phyloP scores from a whole-genome alignment of 35 echinoderm and acorn worm genomes.

The Patiria miniata region DNA sequence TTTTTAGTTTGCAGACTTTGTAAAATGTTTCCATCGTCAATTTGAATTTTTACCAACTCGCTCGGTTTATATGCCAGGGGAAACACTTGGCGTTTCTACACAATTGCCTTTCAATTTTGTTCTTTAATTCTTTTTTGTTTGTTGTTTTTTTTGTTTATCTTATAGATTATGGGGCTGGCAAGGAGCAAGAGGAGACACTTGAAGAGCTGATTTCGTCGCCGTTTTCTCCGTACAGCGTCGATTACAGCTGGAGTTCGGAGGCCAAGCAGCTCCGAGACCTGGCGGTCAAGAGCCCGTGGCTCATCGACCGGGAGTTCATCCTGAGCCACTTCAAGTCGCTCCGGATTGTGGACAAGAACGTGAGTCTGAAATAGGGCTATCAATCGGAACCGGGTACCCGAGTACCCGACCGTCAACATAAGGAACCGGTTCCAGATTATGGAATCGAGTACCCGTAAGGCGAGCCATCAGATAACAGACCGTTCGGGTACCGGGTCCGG shows the following conservation, averaged over 20 bases:
- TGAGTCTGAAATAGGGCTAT: conserved; percentile 48
- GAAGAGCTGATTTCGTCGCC: conserved; percentile 88
- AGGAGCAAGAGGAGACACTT: conserved; percentile 79
- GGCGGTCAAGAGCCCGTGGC: conserved; percentile 95
- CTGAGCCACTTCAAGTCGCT: conserved; percentile 86
- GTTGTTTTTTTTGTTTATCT: not conserved
- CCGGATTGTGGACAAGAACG: conserved; percentile 87
- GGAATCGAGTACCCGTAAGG: no score
- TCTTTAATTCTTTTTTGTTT: no score
- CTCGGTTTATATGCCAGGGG: no score
- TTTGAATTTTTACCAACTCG: no score
- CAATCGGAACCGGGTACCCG: no score
- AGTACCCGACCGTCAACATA: no score
- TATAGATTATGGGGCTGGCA: conserved; percentile 79
- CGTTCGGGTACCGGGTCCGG: no score
- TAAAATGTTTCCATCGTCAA: no score
- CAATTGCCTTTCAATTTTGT: no score
- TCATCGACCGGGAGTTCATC: conserved; percentile 83
- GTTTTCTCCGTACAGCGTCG: conserved; percentile 91
- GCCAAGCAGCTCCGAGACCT: conserved; percentile 82
- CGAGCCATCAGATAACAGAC: no score
- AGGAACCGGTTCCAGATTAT: no score
- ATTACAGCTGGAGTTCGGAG: conserved; percentile 94
- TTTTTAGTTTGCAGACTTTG: not conserved
- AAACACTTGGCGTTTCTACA: no score